Evolutionary conservation across 2,888 invertebrate species (phyloP).

Genomic region (Nomada ferruginata): DNA sequence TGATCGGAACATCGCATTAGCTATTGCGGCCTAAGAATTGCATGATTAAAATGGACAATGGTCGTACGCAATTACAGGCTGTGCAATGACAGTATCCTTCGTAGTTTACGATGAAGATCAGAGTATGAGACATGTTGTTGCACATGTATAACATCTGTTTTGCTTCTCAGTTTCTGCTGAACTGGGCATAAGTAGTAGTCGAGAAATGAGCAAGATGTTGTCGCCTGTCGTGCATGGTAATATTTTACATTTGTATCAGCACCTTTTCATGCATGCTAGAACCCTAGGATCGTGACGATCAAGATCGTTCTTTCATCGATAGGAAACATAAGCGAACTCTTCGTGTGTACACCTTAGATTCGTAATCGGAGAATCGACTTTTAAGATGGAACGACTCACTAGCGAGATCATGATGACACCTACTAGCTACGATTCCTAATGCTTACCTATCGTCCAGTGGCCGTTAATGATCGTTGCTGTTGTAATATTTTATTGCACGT

Average conservation of each 20-base stretch:
- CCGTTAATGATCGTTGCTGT: conserved; percentile 56
- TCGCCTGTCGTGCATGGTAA: background rate
- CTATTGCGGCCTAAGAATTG: background rate
- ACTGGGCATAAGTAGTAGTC: conserved; percentile 22
- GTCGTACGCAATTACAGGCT: background rate
- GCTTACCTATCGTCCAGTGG: conserved; percentile 44
- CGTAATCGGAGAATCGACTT: conserved; percentile 15
- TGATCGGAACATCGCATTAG: too few species aligned
- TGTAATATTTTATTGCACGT: conserved; percentile 40
- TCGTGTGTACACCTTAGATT: conserved; percentile 27
- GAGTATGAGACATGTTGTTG: background rate
- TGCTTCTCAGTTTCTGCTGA: conserved; percentile 3
- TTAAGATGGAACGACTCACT: conserved; percentile 19
- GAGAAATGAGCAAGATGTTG: conserved; percentile 23
- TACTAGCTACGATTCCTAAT: conserved; percentile 35
- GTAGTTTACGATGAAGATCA: background rate
- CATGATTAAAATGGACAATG: background rate
- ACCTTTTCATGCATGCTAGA: conserved; percentile 39
- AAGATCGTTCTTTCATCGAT: conserved; percentile 40
- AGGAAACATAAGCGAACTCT: conserved; percentile 28
- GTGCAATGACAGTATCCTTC: conserved; percentile 3
- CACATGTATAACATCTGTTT: background rate
- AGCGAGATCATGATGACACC: conserved; percentile 39
- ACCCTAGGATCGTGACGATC: conserved; percentile 23
- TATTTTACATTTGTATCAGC: conserved; percentile 31